phyloP scores from a whole-genome alignment of 2,797 vertebrate species.

The Enteromius unitaeniatus region DNA sequence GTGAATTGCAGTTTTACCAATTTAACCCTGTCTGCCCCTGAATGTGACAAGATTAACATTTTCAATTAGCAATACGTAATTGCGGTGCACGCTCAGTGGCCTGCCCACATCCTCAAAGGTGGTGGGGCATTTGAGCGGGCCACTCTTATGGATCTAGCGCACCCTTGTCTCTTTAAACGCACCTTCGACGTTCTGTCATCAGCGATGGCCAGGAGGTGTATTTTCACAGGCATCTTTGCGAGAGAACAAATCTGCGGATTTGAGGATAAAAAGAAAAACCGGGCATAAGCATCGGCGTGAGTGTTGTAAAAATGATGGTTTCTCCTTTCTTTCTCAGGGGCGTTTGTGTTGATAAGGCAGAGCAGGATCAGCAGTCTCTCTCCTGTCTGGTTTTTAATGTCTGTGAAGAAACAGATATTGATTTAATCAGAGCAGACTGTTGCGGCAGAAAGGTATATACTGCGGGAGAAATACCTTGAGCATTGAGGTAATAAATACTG shows the following conservation, averaged over 20 bases:
- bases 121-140: conserved; percentile 10
- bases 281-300: conserved; percentile 25
- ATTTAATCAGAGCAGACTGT: conserved; percentile 75
- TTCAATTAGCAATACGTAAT: conserved; percentile 85
- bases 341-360: conserved; percentile 57
- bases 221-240: conserved; percentile 2
- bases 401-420: conserved; percentile 70
- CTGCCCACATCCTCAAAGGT: conserved; percentile 32
- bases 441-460: conserved; percentile 67
- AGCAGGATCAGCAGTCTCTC: conserved; percentile 58
- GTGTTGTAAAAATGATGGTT: conserved; percentile 49
- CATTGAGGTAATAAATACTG: conserved; percentile 61
- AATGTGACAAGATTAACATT: conserved; percentile 89
- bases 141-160: neutral
- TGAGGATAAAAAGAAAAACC: conserved; percentile 27
- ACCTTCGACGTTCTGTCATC: conserved; percentile 22
- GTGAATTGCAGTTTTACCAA: conserved; percentile 85
- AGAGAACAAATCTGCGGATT: conserved; percentile 35
- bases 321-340: conserved; percentile 54
- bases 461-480: conserved; percentile 43
- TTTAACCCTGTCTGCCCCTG: conserved; percentile 84
- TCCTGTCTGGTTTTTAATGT: conserved; percentile 62
- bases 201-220: neutral
- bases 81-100: conserved; percentile 61
- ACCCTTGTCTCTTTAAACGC: conserved; percentile 28